Evolutionary conservation across 2,888 invertebrate genomes (phyloP).

Genomic region (Salticus scenicus): DNA sequence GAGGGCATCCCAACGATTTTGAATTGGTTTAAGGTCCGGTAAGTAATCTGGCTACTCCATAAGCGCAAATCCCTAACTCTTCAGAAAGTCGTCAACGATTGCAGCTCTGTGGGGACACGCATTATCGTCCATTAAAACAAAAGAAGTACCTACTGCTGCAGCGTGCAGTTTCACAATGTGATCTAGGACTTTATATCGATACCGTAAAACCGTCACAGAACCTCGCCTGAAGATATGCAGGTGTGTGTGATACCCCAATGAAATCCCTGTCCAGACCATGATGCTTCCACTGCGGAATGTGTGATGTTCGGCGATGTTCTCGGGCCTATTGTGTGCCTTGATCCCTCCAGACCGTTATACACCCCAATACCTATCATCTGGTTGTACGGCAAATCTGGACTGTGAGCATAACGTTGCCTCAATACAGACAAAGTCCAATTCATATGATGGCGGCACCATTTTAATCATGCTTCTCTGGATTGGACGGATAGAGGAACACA

Average conservation of each 20-base stretch:
- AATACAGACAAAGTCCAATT: background rate
- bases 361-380: background rate
- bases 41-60: background rate
- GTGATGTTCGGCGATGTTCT: constrained; percentile 1
- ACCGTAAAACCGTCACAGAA: constrained; percentile 30
- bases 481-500: constrained; percentile 15
- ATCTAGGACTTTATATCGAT: constrained; percentile 25
- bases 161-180: constrained; percentile 6
- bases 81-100: background rate
- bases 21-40: background rate
- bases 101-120: background rate
- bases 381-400: background rate
- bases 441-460: background rate
- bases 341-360: background rate
- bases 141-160: background rate
- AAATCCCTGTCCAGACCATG: constrained; percentile 24
- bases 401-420: background rate
- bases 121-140: constrained; percentile 2
- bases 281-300: background rate
- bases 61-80: background rate
- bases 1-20: constrained; percentile 10
- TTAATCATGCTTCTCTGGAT: constrained; percentile 5
- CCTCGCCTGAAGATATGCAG: constrained; percentile 17
- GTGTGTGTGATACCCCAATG: constrained; percentile 24
- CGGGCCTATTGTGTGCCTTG: background rate